phyloP scores from a whole-genome alignment of 2,113 vertebrate species.

The Porphyrio hochstetteri region DNA sequence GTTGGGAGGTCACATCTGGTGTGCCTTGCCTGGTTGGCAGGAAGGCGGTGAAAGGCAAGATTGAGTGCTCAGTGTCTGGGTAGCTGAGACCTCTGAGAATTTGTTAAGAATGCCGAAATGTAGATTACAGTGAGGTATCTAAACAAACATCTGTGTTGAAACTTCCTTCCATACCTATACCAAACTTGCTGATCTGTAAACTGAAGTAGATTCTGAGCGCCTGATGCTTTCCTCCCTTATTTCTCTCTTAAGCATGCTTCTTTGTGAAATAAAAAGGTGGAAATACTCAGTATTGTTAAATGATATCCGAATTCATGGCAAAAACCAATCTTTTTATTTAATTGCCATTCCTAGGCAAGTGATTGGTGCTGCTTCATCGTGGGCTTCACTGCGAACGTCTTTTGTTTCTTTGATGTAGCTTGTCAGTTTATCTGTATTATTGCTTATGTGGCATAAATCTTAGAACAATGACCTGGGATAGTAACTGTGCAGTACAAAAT shows the following conservation, averaged over 20 bases:
- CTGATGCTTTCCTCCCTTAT: not conserved
- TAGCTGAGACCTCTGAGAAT: not conserved
- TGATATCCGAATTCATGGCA: not conserved
- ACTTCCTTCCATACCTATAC: not conserved
- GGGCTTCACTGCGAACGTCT: not conserved
- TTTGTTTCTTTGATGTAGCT: not conserved
- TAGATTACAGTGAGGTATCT: not conserved
- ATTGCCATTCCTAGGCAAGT: not conserved
- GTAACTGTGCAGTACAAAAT: not conserved
- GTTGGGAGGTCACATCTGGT: not conserved
- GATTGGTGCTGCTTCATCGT: not conserved
- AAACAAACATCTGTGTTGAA: not conserved
- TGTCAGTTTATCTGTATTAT: not conserved
- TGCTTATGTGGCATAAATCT: not conserved
- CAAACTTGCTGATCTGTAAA: not conserved
- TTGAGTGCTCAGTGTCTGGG: not conserved
- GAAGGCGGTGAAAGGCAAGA: not conserved
- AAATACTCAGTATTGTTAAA: not conserved
- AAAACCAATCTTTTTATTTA: not conserved
- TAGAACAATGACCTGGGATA: not conserved
- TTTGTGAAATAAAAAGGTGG: not conserved
- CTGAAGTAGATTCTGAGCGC: not conserved
- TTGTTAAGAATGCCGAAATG: not conserved
- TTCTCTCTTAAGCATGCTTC: not conserved
- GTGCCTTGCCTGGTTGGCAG: not conserved